These are phyloP conservation scores for Seriola dumerili DNA, from an alignment of 2,113 vertebrate species.

Conservation along the genomic window DNA sequence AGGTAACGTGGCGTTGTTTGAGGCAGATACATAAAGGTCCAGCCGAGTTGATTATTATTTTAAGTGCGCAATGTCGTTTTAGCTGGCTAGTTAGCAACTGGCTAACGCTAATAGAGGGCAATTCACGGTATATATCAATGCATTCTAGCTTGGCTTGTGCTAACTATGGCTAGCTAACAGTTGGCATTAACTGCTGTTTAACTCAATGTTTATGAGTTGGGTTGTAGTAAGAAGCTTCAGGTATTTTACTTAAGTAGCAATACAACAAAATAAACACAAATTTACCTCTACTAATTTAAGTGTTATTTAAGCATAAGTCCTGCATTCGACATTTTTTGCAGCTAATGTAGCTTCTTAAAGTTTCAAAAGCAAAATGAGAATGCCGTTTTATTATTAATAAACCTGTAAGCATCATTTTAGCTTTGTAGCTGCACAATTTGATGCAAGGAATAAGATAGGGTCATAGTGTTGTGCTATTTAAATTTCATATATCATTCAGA, in stretches of 20 bases:
- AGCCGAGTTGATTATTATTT: not conserved
- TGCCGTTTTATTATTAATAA: not conserved
- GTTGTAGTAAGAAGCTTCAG: not conserved
- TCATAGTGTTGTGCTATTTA: not conserved
- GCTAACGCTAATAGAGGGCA: constrained; percentile 12
- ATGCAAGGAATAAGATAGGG: not conserved
- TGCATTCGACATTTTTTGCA: not conserved
- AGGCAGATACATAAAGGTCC: not conserved
- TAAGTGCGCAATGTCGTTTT: not conserved
- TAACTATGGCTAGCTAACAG: constrained; percentile 9
- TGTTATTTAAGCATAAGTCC: not conserved
- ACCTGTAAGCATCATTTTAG: not conserved
- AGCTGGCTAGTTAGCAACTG: not conserved
- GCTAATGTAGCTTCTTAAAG: no score
- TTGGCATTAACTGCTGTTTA: not conserved
- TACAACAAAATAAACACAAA: not conserved
- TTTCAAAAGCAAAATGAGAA: not conserved
- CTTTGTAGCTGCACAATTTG: not conserved
- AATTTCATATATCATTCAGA: not conserved
- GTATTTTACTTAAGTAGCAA: not conserved
- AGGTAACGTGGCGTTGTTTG: rapidly evolving
- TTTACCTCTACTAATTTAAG: no score
- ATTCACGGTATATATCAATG: not conserved
- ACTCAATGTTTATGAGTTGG: no score
- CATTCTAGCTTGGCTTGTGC: not conserved